These are phyloP conservation scores for Carollia perspicillata DNA, from an alignment of 2,113 vertebrate genomes.

Conservation along the genomic window DNA sequence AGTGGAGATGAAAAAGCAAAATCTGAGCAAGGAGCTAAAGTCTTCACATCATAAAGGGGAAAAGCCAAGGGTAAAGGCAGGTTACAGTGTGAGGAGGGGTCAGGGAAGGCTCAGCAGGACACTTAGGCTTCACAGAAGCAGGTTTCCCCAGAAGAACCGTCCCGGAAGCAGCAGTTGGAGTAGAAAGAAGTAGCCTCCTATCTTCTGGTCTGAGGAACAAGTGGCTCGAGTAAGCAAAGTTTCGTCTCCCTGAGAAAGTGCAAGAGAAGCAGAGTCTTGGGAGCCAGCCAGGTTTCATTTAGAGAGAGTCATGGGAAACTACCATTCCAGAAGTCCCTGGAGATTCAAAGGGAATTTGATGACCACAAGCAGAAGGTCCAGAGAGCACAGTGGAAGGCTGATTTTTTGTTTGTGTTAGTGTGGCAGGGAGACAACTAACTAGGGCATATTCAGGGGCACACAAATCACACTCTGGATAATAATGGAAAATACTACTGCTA, in stretches of 20 bases:
- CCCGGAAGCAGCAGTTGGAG: not conserved
- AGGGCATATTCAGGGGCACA: not conserved
- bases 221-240: not conserved
- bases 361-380: not conserved
- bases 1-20: not conserved
- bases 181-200: not conserved
- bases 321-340: conserved; percentile 15
- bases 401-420: not conserved
- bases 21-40: not conserved
- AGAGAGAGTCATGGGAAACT: conserved; percentile 3
- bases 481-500: not conserved
- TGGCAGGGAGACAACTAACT: not conserved
- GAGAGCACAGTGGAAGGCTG: not conserved
- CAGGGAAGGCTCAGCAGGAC: not conserved
- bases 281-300: not conserved
- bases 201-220: not conserved
- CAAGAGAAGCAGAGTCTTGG: not conserved
- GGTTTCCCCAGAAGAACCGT: not conserved
- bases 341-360: not conserved
- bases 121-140: not conserved
- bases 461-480: not conserved
- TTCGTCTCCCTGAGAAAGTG: not conserved
- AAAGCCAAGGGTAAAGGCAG: not conserved
- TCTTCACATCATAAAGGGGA: not conserved
- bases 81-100: not conserved